These are phyloP conservation scores for Fulica atra DNA, from an alignment of 2,113 vertebrate genomes.

Conservation along the genomic window DNA sequence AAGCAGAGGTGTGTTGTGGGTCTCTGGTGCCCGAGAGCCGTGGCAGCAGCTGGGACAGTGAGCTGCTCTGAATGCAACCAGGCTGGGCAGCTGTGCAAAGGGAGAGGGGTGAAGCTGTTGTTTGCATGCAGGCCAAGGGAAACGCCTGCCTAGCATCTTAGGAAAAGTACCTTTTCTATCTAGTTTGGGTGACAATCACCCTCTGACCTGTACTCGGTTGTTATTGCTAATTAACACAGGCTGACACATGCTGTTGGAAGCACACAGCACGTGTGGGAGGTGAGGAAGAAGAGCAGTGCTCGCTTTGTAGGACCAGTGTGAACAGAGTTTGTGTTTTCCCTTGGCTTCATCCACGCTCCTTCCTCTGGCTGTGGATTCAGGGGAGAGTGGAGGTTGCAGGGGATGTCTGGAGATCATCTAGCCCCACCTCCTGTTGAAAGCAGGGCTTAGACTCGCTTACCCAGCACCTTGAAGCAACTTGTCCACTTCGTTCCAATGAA, in stretches of 20 bases:
- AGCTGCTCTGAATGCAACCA: too few relatives aligned
- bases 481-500: not conserved
- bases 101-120: accelerated
- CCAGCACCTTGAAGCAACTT: not conserved
- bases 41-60: not conserved
- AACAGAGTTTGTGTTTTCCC: not conserved
- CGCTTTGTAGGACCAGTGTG: accelerated
- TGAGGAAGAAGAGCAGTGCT: not conserved
- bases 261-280: accelerated
- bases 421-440: not conserved
- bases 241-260: not conserved
- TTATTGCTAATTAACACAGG: not conserved
- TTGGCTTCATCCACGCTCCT: too few relatives aligned
- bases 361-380: accelerated
- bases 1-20: not conserved
- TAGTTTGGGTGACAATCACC: not conserved
- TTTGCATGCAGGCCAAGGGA: not conserved
- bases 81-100: not conserved
- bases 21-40: not conserved
- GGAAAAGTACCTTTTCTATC: accelerated
- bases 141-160: not conserved
- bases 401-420: not conserved
- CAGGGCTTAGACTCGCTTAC: not conserved
- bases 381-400: not conserved
- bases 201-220: not conserved